phyloP scores from a whole-genome alignment of 2,113 vertebrate genomes.

The Burhinus oedicnemus region DNA sequence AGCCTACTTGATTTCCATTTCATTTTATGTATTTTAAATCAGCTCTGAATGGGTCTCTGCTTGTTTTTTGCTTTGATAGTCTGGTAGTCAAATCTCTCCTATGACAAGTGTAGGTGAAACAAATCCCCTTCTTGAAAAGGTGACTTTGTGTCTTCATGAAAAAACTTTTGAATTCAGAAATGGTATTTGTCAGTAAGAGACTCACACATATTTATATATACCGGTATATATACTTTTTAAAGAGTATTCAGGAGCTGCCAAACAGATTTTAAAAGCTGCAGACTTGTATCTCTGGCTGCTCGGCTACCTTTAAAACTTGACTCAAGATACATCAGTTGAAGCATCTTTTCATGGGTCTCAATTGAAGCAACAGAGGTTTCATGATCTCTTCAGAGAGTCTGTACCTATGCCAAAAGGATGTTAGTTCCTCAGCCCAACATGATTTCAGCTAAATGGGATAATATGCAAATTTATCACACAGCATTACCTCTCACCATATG shows the following conservation, averaged over 20 bases:
- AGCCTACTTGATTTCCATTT: background rate
- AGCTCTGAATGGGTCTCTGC: background rate
- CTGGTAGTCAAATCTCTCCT: background rate
- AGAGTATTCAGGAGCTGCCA: background rate
- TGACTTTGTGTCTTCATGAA: background rate
- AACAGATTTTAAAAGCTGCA: background rate
- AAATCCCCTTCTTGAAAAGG: background rate
- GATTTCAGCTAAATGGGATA: background rate
- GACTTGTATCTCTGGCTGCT: background rate
- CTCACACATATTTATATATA: background rate
- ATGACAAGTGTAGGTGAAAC: background rate
- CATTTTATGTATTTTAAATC: background rate
- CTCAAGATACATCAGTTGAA: background rate
- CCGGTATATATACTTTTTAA: background rate
- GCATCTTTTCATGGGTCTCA: background rate
- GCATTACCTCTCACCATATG: background rate
- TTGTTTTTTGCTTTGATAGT: background rate
- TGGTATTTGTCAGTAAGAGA: background rate
- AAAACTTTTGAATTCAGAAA: background rate
- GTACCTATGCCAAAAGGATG: background rate
- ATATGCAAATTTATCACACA: background rate
- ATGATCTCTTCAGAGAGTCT: background rate
- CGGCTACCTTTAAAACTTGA: background rate
- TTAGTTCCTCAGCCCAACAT: background rate
- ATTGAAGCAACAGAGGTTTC: background rate